These are phyloP conservation scores for Caiman crocodilus DNA, from an alignment of 2,797 vertebrate genomes.

Conservation along the genomic window DNA sequence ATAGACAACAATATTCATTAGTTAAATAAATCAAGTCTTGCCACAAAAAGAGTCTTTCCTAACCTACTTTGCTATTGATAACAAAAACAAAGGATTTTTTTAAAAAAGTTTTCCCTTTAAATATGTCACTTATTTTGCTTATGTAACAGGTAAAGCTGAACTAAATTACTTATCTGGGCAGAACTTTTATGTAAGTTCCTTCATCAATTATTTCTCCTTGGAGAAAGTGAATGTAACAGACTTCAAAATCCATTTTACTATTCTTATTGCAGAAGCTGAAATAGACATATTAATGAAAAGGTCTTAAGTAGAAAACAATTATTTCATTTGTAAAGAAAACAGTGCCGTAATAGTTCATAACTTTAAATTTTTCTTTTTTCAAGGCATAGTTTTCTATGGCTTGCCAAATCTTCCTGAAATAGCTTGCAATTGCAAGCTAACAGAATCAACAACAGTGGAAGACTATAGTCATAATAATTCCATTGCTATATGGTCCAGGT, in stretches of 20 bases:
- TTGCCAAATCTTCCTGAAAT: not conserved
- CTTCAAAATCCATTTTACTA: slow-evolving; percentile 30
- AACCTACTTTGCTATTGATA: not conserved
- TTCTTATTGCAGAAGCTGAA: slow-evolving; percentile 38
- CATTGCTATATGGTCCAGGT: too few relatives aligned
- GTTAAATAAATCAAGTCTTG: not conserved
- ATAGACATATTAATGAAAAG: slow-evolving; percentile 20
- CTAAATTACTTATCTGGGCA: slow-evolving; percentile 16
- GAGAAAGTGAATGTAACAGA: slow-evolving; percentile 56
- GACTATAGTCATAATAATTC: not conserved
- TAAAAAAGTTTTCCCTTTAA: slow-evolving; percentile 28
- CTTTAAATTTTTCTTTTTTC: not conserved
- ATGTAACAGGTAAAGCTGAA: slow-evolving; percentile 20
- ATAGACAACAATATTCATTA: not conserved
- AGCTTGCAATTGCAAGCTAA: slow-evolving; percentile 1
- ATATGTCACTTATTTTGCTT: slow-evolving; percentile 17
- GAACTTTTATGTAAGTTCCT: slow-evolving; percentile 38
- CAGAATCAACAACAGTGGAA: slow-evolving; percentile 19
- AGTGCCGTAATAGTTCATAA: not conserved
- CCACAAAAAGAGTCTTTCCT: not conserved
- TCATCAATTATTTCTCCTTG: slow-evolving; percentile 48
- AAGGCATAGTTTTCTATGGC: not conserved
- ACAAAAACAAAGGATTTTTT: not conserved
- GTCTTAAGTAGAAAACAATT: not conserved
- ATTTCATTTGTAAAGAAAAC: not conserved